These are phyloP conservation scores for Chymomyza costata DNA, from an alignment of 1,140 invertebrate genomes.

Conservation along the genomic window DNA sequence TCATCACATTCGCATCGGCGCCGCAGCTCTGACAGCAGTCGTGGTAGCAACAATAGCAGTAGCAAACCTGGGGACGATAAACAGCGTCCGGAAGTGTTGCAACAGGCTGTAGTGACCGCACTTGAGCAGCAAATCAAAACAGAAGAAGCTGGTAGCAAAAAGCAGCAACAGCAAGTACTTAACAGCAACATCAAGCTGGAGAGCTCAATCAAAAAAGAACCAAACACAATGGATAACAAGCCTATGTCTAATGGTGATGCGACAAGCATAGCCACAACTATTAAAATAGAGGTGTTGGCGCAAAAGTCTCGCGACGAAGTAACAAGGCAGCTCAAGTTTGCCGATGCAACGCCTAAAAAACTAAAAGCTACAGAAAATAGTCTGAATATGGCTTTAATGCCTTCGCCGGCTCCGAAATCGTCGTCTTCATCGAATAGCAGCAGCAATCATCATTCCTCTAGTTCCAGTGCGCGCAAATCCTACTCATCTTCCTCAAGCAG, in stretches of 20 bases:
- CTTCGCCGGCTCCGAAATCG: slow-evolving; percentile 55
- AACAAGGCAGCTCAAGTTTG: slow-evolving; percentile 58
- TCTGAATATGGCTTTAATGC: slow-evolving; percentile 49
- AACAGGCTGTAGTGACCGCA: slow-evolving; percentile 16
- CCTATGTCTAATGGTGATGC: slow-evolving; percentile 40
- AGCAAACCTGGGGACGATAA: slow-evolving; percentile 27
- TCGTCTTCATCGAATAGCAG: slow-evolving; percentile 20
- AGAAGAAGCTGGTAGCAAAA: slow-evolving; percentile 7
- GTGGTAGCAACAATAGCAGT: slow-evolving; percentile 55
- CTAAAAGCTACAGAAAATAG: slow-evolving; percentile 13
- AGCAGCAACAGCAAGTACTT: slow-evolving; percentile 24
- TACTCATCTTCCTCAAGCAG: slow-evolving; percentile 49
- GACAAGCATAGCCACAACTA: no score
- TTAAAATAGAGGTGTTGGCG: slow-evolving; percentile 12
- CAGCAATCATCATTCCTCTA: slow-evolving; percentile 49
- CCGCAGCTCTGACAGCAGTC: slow-evolving; percentile 63
- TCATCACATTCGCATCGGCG: slow-evolving; percentile 59
- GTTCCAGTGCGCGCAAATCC: slow-evolving; percentile 42
- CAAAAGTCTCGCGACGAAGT: slow-evolving; percentile 63
- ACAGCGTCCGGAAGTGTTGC: slow-evolving; percentile 20
- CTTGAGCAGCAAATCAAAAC: slow-evolving; percentile 36
- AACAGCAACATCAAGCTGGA: slow-evolving; percentile 39
- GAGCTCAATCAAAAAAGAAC: slow-evolving; percentile 52
- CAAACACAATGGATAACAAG: slow-evolving; percentile 12
- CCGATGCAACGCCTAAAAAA: slow-evolving; percentile 22